Base-by-base conservation (phyloP, 2,888 invertebrate genomes). In the Lepidochitona cinerea region DNA sequence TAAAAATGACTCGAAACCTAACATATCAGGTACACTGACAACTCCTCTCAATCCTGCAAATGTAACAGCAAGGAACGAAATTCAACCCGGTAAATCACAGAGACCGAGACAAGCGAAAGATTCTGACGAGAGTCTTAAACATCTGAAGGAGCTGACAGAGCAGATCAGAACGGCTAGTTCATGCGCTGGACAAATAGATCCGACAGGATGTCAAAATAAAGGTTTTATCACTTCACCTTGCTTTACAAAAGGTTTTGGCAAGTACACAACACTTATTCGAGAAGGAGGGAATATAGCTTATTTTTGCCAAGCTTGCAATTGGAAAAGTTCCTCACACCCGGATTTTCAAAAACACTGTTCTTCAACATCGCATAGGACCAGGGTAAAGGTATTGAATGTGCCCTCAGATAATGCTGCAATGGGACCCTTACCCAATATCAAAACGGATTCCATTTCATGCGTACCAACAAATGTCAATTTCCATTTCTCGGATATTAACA, bases 211-310 rank as follows among this genome's bases (percentile, higher is more conserved):
- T 35, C 29, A 32, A 9, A 6, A 52, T 59, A 37, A 7, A 23
- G 7, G 1, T 37, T 41, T 29, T 23, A 37, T 66, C 12, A 35
- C 49, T 5, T 33, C 67, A 14, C 72, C 76, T n/a, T 79, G 82
- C 71, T 84, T 76, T 66, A 85, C 85, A 1, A 79, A 82, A 9
- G 85, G 85, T 71, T 86, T 86, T 76, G 85, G 85, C 18, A 83
- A 84, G 71, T 85, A 80, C 59, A 86, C 85, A 18, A 85, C 84
- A 70, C 76, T 86, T 7, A 80, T 86, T 4, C 72, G 85, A 37
- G 85, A 86, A 75, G 85, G 85, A 7, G 85, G 85, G 0, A 85
- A 84, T 59, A 84, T 85, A 75, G 84, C 85, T 6, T 86, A 86
- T 67, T 86, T 86, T 71, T 86, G 85, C 75, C 85, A 86, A 71